These are phyloP conservation scores for Microplitis manilae DNA, from an alignment of 2,888 invertebrate species.

Conservation along the genomic window DNA sequence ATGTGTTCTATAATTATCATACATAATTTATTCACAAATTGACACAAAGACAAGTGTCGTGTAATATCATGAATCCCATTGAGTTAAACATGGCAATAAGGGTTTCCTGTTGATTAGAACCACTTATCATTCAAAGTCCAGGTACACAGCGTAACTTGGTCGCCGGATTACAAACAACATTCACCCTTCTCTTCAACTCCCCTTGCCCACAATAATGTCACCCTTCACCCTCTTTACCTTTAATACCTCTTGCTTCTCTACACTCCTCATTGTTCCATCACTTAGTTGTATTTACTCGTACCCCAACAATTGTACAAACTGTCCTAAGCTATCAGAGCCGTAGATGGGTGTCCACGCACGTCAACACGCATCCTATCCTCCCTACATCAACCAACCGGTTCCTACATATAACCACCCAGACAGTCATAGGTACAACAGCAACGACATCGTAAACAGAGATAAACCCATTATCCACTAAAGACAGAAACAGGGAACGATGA, in stretches of 20 bases:
- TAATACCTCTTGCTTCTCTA: no score
- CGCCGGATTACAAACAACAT: slow-evolving; percentile 18
- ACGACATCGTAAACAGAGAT: no score
- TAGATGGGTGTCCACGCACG: slow-evolving; percentile 3
- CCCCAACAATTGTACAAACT: not conserved
- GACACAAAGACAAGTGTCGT: not conserved
- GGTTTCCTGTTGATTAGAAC: slow-evolving; percentile 29
- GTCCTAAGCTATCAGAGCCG: slow-evolving; percentile 3
- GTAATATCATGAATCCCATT: slow-evolving; percentile 9
- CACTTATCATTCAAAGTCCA: slow-evolving; percentile 26
- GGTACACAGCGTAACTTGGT: slow-evolving; percentile 18
- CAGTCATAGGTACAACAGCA: no score
- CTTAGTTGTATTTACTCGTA: not conserved
- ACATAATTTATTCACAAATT: not conserved
- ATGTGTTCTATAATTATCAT: no score
- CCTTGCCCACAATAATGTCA: no score
- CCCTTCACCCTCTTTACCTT: not conserved
- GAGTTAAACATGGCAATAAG: not conserved
- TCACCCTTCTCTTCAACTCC: not conserved
- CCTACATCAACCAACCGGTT: not conserved
- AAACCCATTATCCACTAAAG: not conserved
- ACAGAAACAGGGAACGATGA: slow-evolving; percentile 1
- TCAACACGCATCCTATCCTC: slow-evolving; percentile 3
- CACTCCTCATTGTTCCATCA: not conserved
- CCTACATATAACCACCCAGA: no score